phyloP scores from a whole-genome alignment of 1,140 invertebrate species.

The Contarinia nasturtii region DNA sequence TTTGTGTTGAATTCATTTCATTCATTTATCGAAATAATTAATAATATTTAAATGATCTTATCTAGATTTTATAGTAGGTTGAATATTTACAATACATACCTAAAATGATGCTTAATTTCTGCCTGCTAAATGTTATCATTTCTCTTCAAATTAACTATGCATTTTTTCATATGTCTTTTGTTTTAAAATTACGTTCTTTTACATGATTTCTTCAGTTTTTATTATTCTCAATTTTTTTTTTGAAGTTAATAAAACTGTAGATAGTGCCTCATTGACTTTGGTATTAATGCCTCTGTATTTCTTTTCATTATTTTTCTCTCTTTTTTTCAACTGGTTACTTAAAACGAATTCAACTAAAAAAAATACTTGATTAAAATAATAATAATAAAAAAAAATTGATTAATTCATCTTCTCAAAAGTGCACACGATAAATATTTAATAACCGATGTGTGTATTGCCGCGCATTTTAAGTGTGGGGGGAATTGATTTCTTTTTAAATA shows the following conservation, averaged over 20 bases:
- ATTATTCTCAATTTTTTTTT: no score
- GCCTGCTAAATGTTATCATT: neutral
- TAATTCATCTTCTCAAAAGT: neutral
- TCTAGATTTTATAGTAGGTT: neutral
- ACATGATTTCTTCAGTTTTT: no score
- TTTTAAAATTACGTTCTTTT: neutral
- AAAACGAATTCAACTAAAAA: neutral
- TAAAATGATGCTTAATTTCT: neutral
- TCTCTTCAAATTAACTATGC: neutral
- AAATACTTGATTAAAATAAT: neutral
- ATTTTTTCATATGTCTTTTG: neutral
- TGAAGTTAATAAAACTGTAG: no score
- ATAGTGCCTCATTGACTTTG: slow-evolving; percentile 1
- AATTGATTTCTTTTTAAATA: neutral
- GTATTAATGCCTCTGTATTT: slow-evolving; percentile 2
- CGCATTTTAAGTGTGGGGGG: no score
- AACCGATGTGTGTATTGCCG: neutral
- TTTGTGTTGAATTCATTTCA: neutral
- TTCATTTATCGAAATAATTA: neutral
- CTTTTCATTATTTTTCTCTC: neutral
- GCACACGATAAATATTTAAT: neutral
- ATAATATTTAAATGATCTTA: neutral
- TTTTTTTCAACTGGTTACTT: no score
- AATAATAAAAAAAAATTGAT: neutral
- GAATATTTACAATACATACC: neutral